Conservation (phyloP, 2,113 vertebrate species). For the Pantherophis guttatus region DNA sequence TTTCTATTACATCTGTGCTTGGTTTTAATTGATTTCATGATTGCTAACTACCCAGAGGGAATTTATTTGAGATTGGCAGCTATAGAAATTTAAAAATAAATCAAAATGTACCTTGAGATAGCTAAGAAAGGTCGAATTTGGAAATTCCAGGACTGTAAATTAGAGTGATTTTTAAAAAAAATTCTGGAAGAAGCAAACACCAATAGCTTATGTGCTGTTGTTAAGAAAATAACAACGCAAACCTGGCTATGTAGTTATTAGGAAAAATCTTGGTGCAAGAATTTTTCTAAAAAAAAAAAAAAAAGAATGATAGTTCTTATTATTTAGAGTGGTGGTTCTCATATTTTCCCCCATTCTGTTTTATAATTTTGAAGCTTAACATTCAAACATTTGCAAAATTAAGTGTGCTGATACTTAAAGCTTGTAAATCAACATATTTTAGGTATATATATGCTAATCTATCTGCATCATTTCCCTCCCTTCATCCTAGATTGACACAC, state of each 20-base stretch:
- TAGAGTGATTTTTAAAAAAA: background rate
- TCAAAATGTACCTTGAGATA: background rate
- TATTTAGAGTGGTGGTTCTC: background rate
- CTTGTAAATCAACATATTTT: background rate
- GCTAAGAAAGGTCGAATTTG: background rate
- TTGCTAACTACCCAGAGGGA: too few species aligned
- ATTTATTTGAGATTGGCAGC: too few species aligned
- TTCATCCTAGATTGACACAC: background rate
- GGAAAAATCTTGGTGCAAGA: background rate
- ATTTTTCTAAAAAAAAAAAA: background rate
- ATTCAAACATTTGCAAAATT: background rate
- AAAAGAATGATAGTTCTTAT: background rate
- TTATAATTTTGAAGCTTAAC: background rate
- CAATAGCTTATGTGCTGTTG: background rate
- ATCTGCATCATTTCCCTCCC: background rate
- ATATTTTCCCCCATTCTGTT: background rate
- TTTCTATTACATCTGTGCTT: too few species aligned
- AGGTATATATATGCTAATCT: background rate
- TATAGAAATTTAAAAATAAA: too few species aligned
- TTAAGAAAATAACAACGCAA: background rate
- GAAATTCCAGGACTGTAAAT: background rate
- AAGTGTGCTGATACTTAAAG: background rate
- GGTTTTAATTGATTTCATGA: too few species aligned
- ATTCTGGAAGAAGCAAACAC: background rate
- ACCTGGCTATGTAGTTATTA: background rate